Evolutionary conservation across 2,797 vertebrate genomes (phyloP), one percentile per base, ranked within the genome.

Genomic region (Epinephelus awoara): DNA sequence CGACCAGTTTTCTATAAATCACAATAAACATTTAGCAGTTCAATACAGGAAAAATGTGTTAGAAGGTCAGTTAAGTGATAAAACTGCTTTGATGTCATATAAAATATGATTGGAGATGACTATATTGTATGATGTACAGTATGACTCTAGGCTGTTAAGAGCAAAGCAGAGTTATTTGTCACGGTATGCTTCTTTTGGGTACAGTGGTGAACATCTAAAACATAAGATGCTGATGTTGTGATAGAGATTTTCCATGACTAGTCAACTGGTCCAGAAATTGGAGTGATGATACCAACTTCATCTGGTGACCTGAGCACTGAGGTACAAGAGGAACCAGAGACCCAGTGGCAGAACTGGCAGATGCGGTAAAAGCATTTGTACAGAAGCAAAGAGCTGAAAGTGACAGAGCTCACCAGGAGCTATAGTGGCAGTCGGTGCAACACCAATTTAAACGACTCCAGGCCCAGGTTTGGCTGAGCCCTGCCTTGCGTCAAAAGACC

Each of bases 1-100:
- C 18, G 57, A 74, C 49, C 69, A 18, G 11, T 58, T 72, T 80
- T 18, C 58, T 76, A 40, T 69, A 67, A 85, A 72, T 72, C 52
- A 47, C 42, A 46, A 59, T 58, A 46, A 70, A 70, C 50, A 38
- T 34, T 62, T 56, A 69, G 27, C 19, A 52, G 64, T 62, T 75
- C 25, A 23, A 44, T 68, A 12, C 40, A 27, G 40, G 18, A 8
- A 25, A 46, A 58, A 44, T 44, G 25, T 71, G 19, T 73, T 21
- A 50, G 29, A 49, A 34, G 42, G 57, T 64, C 62, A 75, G 15
- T 29, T 19, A 13, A 7, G 51, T 73, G 51, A 73, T 67, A 38
- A 57, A 75, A 74, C 6, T 10, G 7, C 27, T 73, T 79, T 52
- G 71, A 65, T 75, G 54, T 66, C 29, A 29, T 11, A 76, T 70